Percentiles rank a stretch among this genome's conserved stretches.
Evolutionary conservation across 2,797 vertebrate species (phyloP).

Genomic region (Gambusia yucatana): DNA sequence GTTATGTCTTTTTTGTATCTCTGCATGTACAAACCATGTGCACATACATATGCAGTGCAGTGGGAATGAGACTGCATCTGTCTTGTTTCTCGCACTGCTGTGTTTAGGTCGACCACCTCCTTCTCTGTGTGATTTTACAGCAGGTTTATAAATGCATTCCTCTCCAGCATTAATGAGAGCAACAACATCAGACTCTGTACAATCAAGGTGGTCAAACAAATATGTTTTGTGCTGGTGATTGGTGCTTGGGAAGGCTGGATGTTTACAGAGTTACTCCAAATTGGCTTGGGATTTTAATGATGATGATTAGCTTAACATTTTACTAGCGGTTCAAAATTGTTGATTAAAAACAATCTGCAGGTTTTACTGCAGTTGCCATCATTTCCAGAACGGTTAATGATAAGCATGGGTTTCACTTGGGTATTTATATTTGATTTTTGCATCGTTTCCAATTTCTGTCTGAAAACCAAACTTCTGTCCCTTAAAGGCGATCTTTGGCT

Average conservation of each 20-base stretch:
- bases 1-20: background rate
- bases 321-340: background rate
- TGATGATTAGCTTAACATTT: background rate
- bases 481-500: background rate
- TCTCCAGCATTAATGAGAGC: background rate
- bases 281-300: background rate
- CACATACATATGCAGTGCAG: background rate
- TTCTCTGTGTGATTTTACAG: background rate
- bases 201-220: background rate
- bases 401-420: background rate
- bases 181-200: background rate
- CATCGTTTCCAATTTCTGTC: background rate
- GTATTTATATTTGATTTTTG: background rate
- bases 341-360: background rate
- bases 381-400: background rate
- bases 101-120: background rate
- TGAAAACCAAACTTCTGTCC: background rate
- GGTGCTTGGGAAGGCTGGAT: background rate
- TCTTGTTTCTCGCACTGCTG: background rate
- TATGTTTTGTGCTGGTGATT: background rate
- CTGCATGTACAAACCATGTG: background rate
- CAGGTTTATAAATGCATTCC: background rate
- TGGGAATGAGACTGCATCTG: background rate
- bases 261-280: background rate
- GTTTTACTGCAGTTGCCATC: background rate